phyloP scores from a whole-genome alignment of 2,797 vertebrate species.

The Sparus aurata region DNA sequence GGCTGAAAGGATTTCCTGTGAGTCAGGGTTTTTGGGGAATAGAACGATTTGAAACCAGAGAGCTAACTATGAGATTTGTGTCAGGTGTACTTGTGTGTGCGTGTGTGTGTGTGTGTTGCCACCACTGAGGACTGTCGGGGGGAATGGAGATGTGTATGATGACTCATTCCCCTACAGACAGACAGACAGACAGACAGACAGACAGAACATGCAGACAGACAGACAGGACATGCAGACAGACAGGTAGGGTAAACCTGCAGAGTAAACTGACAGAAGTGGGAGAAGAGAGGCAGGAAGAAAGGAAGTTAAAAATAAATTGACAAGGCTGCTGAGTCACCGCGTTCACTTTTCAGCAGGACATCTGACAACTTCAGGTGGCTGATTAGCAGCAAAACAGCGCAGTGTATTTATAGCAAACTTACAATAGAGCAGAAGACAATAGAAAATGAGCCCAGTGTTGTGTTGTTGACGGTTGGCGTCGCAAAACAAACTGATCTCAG shows the following conservation, averaged over 20 bases:
- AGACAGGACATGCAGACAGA: conserved; percentile 50
- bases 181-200: conserved; percentile 43
- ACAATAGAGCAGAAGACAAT: neutral
- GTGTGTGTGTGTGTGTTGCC: conserved; percentile 28
- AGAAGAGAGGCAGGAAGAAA: neutral
- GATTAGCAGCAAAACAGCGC: conserved; percentile 41
- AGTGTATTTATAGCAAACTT: conserved; percentile 14
- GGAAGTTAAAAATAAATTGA: conserved; percentile 22
- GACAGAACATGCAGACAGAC: conserved; percentile 51
- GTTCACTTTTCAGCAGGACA: conserved; percentile 32
- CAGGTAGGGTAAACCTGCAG: conserved; percentile 34
- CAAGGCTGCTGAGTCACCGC: conserved; percentile 38
- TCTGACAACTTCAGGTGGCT: conserved; percentile 46
- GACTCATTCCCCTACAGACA: conserved; percentile 60
- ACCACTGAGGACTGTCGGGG: conserved; percentile 22
- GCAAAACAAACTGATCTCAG: neutral
- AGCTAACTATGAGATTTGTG: conserved; percentile 40
- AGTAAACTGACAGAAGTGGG: conserved; percentile 33
- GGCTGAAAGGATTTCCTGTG: conserved; percentile 66
- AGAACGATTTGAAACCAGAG: conserved; percentile 48
- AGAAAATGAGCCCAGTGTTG: neutral
- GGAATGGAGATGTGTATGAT: conserved; percentile 42
- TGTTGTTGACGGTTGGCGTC: neutral
- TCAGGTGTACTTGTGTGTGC: conserved; percentile 10
- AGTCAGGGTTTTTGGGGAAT: conserved; percentile 66